A percentile compares a stretch with the other conserved stretches of the same genome.
phyloP scores from a whole-genome alignment of 2,888 invertebrate genomes.

The Griposia aprilina region DNA sequence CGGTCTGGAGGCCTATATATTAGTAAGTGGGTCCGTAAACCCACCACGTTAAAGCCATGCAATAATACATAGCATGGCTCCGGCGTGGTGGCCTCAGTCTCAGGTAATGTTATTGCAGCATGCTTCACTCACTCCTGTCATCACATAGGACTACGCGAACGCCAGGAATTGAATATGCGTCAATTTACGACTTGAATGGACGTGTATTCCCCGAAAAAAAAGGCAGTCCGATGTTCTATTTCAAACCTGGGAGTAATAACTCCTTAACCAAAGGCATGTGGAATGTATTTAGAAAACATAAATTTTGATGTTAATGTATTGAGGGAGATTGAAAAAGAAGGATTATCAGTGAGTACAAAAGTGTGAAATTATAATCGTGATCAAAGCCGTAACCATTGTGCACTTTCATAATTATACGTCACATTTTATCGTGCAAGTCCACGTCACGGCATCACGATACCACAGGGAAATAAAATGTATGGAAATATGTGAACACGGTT shows the following conservation, averaged over 20 bases:
- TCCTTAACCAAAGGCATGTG: background rate
- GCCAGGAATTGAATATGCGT: slow-evolving; percentile 39
- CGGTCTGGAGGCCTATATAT: too few relatives aligned
- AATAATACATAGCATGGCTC: background rate
- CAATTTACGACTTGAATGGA: slow-evolving; percentile 31
- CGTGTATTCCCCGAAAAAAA: slow-evolving; percentile 26
- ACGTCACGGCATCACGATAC: too few relatives aligned
- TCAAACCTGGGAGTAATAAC: background rate
- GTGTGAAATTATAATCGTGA: background rate
- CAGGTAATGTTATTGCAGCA: slow-evolving; percentile 12
- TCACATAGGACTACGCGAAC: background rate
- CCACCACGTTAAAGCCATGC: background rate
- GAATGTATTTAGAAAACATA: background rate
- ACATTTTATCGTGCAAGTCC: too few relatives aligned
- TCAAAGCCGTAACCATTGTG: too few relatives aligned
- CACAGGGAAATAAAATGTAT: too few relatives aligned
- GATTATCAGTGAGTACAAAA: background rate
- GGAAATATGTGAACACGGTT: too few relatives aligned
- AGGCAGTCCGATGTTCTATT: background rate
- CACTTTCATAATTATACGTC: too few relatives aligned
- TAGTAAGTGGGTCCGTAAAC: background rate
- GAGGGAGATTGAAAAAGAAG: background rate
- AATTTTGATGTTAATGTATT: background rate
- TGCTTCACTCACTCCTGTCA: background rate
- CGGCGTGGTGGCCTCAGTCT: background rate